Conservation (phyloP, 2,113 vertebrate genomes). For the Acanthisitta chloris region DNA sequence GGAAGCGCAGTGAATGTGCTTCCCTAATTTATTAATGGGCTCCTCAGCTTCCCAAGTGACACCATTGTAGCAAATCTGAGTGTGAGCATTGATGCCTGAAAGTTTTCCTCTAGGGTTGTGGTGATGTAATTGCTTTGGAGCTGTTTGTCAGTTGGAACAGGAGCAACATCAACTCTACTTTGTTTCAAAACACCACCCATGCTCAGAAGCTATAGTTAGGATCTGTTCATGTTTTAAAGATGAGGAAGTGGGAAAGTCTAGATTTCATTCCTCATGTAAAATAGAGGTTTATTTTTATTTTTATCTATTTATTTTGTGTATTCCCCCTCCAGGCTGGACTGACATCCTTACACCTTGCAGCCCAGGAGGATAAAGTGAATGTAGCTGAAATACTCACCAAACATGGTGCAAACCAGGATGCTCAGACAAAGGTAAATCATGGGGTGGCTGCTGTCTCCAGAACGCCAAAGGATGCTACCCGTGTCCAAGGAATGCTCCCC, state of each 20-base stretch:
- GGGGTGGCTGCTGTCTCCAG: neutral
- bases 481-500: conserved; percentile 6
- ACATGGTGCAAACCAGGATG: conserved; percentile 85
- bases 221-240: neutral
- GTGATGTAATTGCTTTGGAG: neutral
- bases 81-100: neutral
- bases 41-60: neutral
- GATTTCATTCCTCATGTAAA: neutral
- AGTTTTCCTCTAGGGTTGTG: neutral
- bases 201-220: neutral
- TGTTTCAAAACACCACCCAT: neutral
- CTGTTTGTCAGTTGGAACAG: neutral
- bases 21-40: neutral
- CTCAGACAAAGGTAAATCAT: conserved; percentile 89
- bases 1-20: neutral
- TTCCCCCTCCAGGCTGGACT: conserved; percentile 84
- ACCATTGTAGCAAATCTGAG: neutral
- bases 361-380: conserved; percentile 92
- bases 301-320: neutral
- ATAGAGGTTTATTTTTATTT: neutral
- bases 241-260: neutral
- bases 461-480: neutral
- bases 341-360: conserved; percentile 92
- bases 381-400: conserved; percentile 87
- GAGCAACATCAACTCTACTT: neutral